Conservation (phyloP, 2,797 vertebrate genomes). For the Gymnodraco acuticeps region DNA sequence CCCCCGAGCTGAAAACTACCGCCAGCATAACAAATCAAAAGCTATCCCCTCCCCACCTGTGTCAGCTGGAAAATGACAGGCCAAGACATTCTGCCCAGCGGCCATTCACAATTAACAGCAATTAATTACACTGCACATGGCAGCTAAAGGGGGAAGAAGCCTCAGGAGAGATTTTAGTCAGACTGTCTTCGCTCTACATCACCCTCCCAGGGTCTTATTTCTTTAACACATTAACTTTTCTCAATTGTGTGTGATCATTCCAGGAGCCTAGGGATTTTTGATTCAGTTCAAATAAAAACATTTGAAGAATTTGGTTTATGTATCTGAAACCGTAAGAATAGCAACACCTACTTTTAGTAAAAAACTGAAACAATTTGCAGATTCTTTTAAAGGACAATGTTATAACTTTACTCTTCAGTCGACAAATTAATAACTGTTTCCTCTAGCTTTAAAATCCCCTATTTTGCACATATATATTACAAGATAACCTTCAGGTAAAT, state of each 20-base stretch:
- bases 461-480: constrained; percentile 1
- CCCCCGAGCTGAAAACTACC: constrained; percentile 75
- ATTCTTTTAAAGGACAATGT: background rate
- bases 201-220: constrained; percentile 36
- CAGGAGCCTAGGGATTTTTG: constrained; percentile 22
- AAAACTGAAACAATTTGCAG: constrained; percentile 5
- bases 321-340: constrained; percentile 28
- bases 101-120: constrained; percentile 85
- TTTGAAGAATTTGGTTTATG: constrained; percentile 25
- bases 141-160: constrained; percentile 67
- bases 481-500: constrained; percentile 27
- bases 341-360: background rate
- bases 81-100: constrained; percentile 80
- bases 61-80: constrained; percentile 80
- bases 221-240: constrained; percentile 41
- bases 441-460: constrained; percentile 6
- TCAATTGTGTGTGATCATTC: constrained; percentile 43
- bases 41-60: constrained; percentile 31
- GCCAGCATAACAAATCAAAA: constrained; percentile 74
- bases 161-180: constrained; percentile 63
- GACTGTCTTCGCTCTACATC: constrained; percentile 42
- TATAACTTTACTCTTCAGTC: background rate
- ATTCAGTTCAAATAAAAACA: constrained; percentile 47
- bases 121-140: constrained; percentile 78
- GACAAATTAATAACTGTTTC: constrained; percentile 13